Conservation (phyloP, 2,113 vertebrate genomes). For the Plecotus auritus region DNA sequence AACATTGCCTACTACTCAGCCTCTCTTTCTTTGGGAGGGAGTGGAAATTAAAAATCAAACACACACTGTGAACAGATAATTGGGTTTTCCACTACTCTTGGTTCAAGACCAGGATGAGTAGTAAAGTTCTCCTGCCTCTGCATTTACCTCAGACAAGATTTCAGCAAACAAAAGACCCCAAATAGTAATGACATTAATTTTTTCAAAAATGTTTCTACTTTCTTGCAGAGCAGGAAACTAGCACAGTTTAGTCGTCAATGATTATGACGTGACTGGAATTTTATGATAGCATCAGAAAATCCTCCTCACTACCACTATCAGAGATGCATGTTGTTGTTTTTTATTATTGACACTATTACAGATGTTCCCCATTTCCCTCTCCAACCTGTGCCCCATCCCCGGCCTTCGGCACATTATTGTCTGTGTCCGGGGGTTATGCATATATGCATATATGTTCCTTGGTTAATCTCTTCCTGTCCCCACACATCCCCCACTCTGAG, state of each 20-base stretch:
- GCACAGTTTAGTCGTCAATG: conserved; percentile 25
- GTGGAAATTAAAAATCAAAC: conserved; percentile 39
- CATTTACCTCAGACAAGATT: conserved; percentile 1
- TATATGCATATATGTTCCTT: not conserved
- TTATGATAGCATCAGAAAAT: conserved; percentile 51
- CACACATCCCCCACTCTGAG: too few species aligned
- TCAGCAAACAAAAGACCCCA: conserved; percentile 11
- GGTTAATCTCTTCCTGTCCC: not conserved
- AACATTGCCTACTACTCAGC: not conserved
- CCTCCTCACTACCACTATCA: not conserved
- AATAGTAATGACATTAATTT: not conserved
- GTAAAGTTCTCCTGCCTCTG: not conserved
- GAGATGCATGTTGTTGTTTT: not conserved
- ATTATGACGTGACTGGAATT: conserved; percentile 27
- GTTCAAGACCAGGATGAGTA: conserved; percentile 41
- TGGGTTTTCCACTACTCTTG: conserved; percentile 43
- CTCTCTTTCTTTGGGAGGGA: conserved; percentile 35
- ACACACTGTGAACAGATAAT: conserved; percentile 12
- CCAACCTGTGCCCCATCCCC: not conserved
- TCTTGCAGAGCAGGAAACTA: conserved; percentile 43
- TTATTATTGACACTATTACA: not conserved
- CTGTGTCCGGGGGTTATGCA: not conserved
- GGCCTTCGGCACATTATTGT: not conserved
- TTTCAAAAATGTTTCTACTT: conserved; percentile 40
- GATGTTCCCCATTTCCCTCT: not conserved